Evolutionary conservation across 2,888 invertebrate species (phyloP), one percentile per base, ranked within the genome.

Genomic region (Phortica magna): DNA sequence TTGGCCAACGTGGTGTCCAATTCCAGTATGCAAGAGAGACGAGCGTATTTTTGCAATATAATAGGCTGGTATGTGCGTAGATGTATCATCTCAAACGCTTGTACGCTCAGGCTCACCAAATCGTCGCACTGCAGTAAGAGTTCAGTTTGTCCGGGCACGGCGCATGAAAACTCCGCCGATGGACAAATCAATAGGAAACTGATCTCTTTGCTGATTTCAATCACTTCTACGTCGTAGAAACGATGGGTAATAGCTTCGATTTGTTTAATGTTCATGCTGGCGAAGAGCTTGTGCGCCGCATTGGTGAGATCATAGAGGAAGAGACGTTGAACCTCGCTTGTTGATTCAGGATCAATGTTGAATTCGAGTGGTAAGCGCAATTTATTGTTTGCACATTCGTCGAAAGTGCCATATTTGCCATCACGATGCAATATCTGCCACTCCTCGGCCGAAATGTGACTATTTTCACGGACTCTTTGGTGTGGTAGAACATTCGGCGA

Each of bases 381-480:
- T 5, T 84, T 83, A 74, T 83, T 79, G 31, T 82, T 77, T 17
- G 78, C 76, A 2, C 68, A 79, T 41, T 79, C 59, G 0, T 80
- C 71, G 0, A 73, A 53, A 22, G 73, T 72, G 75, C 41, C 39
- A 43, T 10, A 91, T 22, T 92, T 93, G 0, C 93, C 92, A 61
- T 93, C 93, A 31, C 93, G 94, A 88, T 95, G 96, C 14, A 99
- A 93, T 91, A 97, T 96, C 83, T 97, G 96, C 99, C 99, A 99
- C 92, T 99, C 99, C 90, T 99, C 99, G 41, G 96, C 96, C 14
- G 98, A 98, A 0, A 99, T 97, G 90, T 99, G 98, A 0, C 98
- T 96, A 93, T 99, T 99, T 83, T 98, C 97, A 78, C 99, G 93
- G 55, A 99, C 95, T 91, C 97, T 96, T 80, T 96, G 96, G 91